Base-by-base conservation (phyloP, 2,888 invertebrate species). In the Pristionchus maxplancki region DNA sequence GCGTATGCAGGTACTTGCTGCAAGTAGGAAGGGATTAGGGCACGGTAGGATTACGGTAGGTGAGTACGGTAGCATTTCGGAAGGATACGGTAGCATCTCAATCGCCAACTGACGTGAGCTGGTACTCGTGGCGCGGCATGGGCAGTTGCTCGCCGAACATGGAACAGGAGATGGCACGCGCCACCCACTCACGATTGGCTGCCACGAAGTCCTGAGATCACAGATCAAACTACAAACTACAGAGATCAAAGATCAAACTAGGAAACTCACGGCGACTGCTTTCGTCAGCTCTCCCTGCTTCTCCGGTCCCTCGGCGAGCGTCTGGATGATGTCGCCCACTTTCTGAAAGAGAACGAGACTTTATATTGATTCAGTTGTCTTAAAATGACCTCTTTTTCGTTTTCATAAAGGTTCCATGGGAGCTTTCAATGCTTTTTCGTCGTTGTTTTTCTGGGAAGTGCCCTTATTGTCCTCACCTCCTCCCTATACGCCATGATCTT, bases 261-360 rank as follows among this genome's bases (percentile, higher is more conserved):
- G 5, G n/a, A 58, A 24, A 17, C 78, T 78, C 48, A 78, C 78
- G n/a, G 78, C 44, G 28, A 78, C 78, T 44, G 44, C 48, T 15
- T 78, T 78, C 78, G 40, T 78, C 44, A 78, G 44, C 20, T 78
- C 44, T 24, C 78, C 78, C 78, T n/a, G 34, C 78, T 48, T 78
- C 40, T 78, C 78, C 13, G 78, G 78, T 9, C 78, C 78, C 44
- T 78, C 78, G 9, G 78, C 78, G 9, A 78, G 78, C 13, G 78
- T 78, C 78, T 78, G 78, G 44, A 78, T 48, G 78, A 78, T 28
- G 15, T 78, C 78, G 44, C 78, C 78, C 78, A 78, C 78, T 44
- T 78, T 78, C 78, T 78, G 48, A 78, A 78, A 15, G 20, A 17
- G 8, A 58, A n/a, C 2, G 24, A 20, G 4, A 2, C 15, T 50